Evolutionary conservation across 2,797 vertebrate genomes (phyloP).

Genomic region (Hafferia zeledoni): DNA sequence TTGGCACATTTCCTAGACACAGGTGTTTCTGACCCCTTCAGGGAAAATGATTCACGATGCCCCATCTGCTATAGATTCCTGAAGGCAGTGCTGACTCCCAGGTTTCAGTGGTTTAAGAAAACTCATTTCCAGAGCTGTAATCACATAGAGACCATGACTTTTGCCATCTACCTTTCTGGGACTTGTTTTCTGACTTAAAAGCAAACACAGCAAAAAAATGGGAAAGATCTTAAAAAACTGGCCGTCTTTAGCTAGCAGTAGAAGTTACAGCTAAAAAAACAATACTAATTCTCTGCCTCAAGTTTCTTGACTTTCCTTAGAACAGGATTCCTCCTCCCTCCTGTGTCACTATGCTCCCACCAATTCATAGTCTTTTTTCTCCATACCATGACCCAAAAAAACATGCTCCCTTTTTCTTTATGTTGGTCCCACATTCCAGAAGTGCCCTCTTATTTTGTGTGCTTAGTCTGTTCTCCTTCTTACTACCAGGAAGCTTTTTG

Average conservation of each 20-base stretch:
- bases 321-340: background rate
- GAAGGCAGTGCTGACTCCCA: background rate
- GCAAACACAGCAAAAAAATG: background rate
- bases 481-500: background rate
- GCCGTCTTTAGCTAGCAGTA: background rate
- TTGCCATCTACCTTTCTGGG: background rate
- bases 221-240: background rate
- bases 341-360: background rate
- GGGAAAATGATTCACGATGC: background rate
- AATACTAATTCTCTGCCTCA: background rate
- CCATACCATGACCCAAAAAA: background rate
- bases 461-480: background rate
- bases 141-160: background rate
- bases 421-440: background rate
- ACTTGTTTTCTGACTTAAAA: background rate
- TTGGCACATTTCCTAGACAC: background rate
- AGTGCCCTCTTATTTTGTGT: background rate
- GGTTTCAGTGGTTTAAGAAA: background rate
- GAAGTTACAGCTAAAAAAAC: background rate
- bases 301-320: background rate
- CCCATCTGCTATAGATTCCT: constrained; percentile 24
- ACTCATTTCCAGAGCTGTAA: constrained; percentile 15
- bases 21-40: constrained; percentile 42
- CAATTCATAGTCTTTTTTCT: background rate
- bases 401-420: background rate